These are phyloP conservation scores for Hydra vulgaris DNA, from an alignment of 30 jellyfish, hydroid and myxozoan genomes.

Conservation along the genomic window DNA sequence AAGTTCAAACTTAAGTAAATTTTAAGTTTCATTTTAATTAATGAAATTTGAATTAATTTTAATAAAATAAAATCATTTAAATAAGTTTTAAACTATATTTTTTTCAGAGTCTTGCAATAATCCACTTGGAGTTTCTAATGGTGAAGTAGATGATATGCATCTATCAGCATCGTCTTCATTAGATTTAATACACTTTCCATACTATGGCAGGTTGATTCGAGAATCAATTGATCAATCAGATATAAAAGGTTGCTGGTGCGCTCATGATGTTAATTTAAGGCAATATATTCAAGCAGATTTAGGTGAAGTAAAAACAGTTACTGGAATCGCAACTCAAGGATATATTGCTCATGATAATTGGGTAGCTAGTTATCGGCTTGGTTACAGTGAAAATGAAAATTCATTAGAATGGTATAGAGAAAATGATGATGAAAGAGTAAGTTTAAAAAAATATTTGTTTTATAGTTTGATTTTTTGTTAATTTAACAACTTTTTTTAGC, in stretches of 20 bases:
- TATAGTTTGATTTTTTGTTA: too few relatives aligned
- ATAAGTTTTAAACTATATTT: too few relatives aligned
- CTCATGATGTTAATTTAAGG: conserved; percentile 88
- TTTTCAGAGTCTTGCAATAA: conserved; percentile 71
- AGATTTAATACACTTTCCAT: conserved; percentile 56
- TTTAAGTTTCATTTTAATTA: too few relatives aligned
- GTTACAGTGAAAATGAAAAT: conserved; percentile 86
- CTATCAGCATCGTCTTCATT: conserved; percentile 68
- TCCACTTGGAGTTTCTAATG: conserved; percentile 93
- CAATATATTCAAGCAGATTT: conserved; percentile 91
- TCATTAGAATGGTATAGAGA: conserved; percentile 97
- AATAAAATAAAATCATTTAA: too few relatives aligned
- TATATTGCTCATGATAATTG: conserved; percentile 94
- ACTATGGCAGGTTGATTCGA: conserved; percentile 83
- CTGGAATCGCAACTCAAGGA: conserved; percentile 73
- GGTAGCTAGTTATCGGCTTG: conserved; percentile 96
- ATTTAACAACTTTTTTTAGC: background rate
- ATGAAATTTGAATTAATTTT: background rate
- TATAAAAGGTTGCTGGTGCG: conserved; percentile 97
- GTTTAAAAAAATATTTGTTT: background rate
- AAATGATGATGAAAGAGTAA: conserved; percentile 84
- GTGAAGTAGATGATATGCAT: conserved; percentile 96
- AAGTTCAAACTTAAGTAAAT: too few relatives aligned
- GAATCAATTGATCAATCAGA: conserved; percentile 84
- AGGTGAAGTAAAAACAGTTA: conserved; percentile 87